phyloP scores from a whole-genome alignment of 2,797 vertebrate genomes.

The Prunella strophiata region DNA sequence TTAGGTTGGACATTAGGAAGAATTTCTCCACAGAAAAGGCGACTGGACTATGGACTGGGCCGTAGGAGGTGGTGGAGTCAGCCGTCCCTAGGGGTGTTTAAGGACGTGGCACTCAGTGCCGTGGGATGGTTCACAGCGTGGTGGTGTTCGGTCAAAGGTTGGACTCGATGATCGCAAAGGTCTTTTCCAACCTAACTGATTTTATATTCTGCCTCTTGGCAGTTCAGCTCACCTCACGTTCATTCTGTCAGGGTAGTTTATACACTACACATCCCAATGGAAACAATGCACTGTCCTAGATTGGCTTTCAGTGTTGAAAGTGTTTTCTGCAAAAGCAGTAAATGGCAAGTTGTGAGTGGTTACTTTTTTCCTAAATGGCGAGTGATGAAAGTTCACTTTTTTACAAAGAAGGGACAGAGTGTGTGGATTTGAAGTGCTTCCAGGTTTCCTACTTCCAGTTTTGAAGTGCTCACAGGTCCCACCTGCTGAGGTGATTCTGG shows the following conservation, averaged over 20 bases:
- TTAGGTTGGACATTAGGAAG: neutral
- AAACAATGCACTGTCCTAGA: rapidly evolving
- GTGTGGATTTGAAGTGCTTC: neutral
- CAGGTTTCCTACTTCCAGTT: neutral
- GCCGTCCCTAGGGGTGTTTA: rapidly evolving
- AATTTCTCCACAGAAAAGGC: neutral
- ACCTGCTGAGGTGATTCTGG: rapidly evolving
- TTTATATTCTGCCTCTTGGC: neutral
- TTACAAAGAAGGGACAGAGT: neutral
- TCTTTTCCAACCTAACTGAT: neutral
- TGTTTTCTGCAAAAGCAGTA: neutral
- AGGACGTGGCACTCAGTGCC: neutral
- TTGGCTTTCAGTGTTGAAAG: rapidly evolving
- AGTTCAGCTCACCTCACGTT: rapidly evolving
- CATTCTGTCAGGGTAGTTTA: neutral
- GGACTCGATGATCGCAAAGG: neutral
- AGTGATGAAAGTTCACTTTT: neutral
- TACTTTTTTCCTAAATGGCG: neutral
- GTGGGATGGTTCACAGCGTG: rapidly evolving
- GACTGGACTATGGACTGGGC: neutral
- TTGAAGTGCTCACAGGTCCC: neutral
- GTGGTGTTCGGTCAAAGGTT: neutral
- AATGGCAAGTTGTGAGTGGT: neutral
- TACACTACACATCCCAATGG: rapidly evolving
- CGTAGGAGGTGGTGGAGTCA: neutral